phyloP scores from a whole-genome alignment of 2,113 vertebrate genomes.

The Erythrolamprus reginae region DNA sequence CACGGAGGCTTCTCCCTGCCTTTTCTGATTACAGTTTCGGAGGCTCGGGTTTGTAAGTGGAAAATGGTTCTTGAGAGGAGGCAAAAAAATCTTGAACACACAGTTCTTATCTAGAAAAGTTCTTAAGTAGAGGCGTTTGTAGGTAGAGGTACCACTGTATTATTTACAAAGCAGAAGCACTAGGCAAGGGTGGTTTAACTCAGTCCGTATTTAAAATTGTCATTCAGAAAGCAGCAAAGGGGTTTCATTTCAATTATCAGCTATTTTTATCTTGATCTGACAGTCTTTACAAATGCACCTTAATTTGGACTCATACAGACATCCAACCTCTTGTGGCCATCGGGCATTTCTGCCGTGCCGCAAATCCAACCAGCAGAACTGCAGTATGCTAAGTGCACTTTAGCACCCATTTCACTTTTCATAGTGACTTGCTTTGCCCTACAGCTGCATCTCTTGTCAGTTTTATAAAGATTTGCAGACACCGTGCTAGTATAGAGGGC shows the following conservation, averaged over 20 bases:
- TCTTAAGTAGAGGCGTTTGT: no score
- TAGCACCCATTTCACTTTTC: background rate
- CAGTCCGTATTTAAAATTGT: slow-evolving; percentile 31
- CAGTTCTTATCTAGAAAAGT: no score
- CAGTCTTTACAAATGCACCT: background rate
- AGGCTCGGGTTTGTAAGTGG: no score
- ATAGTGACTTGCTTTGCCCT: background rate
- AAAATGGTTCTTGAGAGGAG: no score
- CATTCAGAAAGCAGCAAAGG: slow-evolving; percentile 26
- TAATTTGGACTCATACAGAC: slow-evolving; percentile 23
- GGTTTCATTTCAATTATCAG: slow-evolving; percentile 8
- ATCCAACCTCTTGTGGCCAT: background rate
- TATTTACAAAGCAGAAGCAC: slow-evolving; percentile 10
- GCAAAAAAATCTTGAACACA: no score
- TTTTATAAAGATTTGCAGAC: background rate
- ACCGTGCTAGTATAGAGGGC: background rate
- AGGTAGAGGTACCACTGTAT: no score
- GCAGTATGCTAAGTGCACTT: background rate
- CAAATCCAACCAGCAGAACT: background rate
- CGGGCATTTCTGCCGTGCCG: background rate
- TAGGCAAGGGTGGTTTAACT: slow-evolving; percentile 2
- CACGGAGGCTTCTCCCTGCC: no score
- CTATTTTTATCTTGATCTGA: slow-evolving; percentile 25
- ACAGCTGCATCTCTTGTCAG: background rate
- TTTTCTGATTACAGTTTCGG: no score